Evolutionary conservation across 2,888 invertebrate genomes (phyloP), one percentile per base, ranked within the genome.

Genomic region (Lottia scabra): DNA sequence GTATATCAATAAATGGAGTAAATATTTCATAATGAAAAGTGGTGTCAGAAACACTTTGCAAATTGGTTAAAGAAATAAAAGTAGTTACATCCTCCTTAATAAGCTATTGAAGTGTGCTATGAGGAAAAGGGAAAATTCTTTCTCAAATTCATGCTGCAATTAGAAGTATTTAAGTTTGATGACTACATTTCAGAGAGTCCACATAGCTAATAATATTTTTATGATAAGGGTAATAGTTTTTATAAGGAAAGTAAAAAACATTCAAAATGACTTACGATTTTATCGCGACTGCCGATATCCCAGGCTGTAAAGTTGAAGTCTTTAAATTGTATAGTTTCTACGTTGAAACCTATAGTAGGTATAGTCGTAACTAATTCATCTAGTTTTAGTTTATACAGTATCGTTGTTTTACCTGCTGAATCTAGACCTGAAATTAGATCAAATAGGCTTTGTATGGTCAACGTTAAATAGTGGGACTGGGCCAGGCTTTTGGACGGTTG

Each of bases 321-420:
- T 68, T 83, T 81, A 75, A 85, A 84, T 67, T 83, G 83, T 43
- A 86, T 81, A 43, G 80, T 83, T 68, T 86, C 86, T 19, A 86
- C 86, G 70, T 86, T 86, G 65, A 86, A 86, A 65, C 86, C 86
- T 85, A 84, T 85, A 19, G 84, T 83, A 64, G 85, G 83, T 63
- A 82, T 75, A 27, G 78, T 80, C 23, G 81, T 80, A n/a, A 83
- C 79, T n/a, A 83, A 71, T 64, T 85, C 85, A 26, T 83, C 84
- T 26, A 84, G 76, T 64, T 84, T 84, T 27, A 83, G 73, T 26
- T 79, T 75, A 68, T 84, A 85, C 38, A 84, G 68, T 30, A 85
- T 74, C 3, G 84, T 84, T 5, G 85, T 84, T 68, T 84, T 85
- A 2, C 83, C 83, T 4, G 83, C 83, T 1, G 81, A 82, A 73